Base-by-base conservation (phyloP, 2,888 invertebrate genomes). In the Blastobasis lacticolella region DNA sequence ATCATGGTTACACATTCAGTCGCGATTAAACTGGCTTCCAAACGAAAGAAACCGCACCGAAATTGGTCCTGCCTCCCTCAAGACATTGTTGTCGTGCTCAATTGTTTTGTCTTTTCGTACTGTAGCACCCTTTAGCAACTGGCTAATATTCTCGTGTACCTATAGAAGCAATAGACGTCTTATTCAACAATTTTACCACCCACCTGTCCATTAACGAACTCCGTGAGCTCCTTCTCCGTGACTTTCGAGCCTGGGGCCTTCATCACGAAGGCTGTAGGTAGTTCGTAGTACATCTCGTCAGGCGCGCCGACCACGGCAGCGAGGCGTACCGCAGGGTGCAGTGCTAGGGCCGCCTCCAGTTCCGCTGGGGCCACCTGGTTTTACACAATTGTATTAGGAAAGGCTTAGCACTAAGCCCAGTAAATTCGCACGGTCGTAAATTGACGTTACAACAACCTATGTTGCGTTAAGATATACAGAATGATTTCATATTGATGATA, bases 311-410 rank as follows among this genome's bases (percentile, higher is more conserved):
- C 88, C 4, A 95, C 95, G 5, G 92, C 94, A 1, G 89, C 92
- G 66, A 95, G 94, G 49, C 86, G 81, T 36, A 95, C 89, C 49
- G 88, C 88, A 0, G 91, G 89, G 76, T 93, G 90, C 7, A 89
- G 89, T 23, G 93, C 73, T 9, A 95, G 73, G 45, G 94, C 63
- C 40, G 90, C 90, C 78, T 95, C 95, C 95, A 95, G 77, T 78
- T 95, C 95, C 2, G 94, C 93, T 37, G 94, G 94, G 0, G 94
- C 93, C 92, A 52, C 91, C 69, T 94, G n/a, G 89, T 7, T 41
- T 41, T 23, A 23, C 3, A 23, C 23, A 3, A 23, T 23, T 23
- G 1, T 23, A 23, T 23, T 23, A 23, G 3, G 23, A 23, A 23
- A 23, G 23, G 23, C 3, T 23, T 23, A 23, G 23, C 23, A 23